Evolutionary conservation across 2,113 vertebrate species (phyloP).

Genomic region (Rattus rattus): DNA sequence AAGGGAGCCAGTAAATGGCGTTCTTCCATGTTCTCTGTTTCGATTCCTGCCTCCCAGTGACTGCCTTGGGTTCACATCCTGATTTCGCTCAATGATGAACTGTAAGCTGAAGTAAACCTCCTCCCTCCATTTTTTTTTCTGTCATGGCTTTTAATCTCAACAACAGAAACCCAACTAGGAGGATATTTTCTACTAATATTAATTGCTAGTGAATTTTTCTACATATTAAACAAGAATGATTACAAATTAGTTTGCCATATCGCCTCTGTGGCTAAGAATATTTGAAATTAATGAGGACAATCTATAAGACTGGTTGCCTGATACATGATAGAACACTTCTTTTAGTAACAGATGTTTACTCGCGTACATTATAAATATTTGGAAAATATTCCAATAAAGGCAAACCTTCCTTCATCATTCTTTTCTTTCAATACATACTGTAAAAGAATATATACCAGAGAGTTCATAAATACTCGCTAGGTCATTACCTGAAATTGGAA

Average conservation of each 20-base stretch:
- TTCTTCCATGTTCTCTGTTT: background rate
- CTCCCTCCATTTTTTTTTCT: background rate
- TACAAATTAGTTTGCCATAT: background rate
- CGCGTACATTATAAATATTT: background rate
- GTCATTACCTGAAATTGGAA: conserved; percentile 93
- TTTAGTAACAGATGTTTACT: background rate
- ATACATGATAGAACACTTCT: background rate
- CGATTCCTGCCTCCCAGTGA: background rate
- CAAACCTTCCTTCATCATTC: background rate
- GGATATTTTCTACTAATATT: background rate
- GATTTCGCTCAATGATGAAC: background rate
- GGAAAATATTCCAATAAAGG: background rate
- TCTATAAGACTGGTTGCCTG: background rate
- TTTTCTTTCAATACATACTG: conserved; percentile 54
- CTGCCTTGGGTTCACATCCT: background rate
- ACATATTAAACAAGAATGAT: background rate
- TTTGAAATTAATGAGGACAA: conserved; percentile 11
- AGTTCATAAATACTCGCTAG: conserved; percentile 52
- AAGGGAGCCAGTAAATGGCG: background rate
- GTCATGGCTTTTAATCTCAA: background rate
- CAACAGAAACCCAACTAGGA: background rate
- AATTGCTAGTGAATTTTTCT: background rate
- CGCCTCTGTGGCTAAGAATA: background rate
- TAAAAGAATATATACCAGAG: background rate
- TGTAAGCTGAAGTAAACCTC: background rate